Evolutionary conservation across 2,797 vertebrate species (phyloP).

Genomic region (Aphelocoma californica): DNA sequence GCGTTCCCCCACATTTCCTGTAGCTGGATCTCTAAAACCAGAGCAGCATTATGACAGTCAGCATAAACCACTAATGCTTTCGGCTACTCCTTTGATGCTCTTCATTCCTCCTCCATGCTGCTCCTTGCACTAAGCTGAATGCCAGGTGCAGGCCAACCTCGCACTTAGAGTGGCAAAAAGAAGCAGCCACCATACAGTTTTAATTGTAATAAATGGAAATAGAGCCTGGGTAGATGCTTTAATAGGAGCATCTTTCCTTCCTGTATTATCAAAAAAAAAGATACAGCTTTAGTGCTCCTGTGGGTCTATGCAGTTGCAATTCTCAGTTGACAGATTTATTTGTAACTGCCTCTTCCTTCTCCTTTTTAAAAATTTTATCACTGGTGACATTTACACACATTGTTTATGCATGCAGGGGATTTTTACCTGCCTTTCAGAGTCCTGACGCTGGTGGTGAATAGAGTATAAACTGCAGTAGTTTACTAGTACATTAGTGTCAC

Average conservation of each 20-base stretch:
- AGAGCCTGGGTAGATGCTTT: neutral
- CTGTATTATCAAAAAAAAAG: neutral
- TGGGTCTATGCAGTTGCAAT: neutral
- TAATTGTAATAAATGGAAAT: constrained; percentile 1
- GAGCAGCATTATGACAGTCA: neutral
- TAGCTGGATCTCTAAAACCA: neutral
- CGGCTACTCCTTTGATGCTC: neutral
- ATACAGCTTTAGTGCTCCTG: neutral
- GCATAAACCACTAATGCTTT: neutral
- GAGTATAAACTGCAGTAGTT: constrained; percentile 71
- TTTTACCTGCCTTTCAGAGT: constrained; percentile 70
- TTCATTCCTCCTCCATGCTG: neutral
- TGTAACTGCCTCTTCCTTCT: constrained; percentile 31
- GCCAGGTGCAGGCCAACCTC: neutral
- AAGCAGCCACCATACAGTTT: neutral
- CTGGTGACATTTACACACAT: constrained; percentile 55
- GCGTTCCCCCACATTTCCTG: neutral
- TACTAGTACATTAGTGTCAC: constrained; percentile 76
- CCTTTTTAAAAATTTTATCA: constrained; percentile 34
- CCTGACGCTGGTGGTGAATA: constrained; percentile 51
- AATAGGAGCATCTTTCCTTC: neutral
- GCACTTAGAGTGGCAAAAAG: neutral
- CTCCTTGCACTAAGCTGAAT: neutral
- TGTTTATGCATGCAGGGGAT: constrained; percentile 64
- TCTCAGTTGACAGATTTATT: constrained; percentile 47